Evolutionary conservation across 2,888 invertebrate genomes (phyloP).

Genomic region (Leptopilina drosophilae): DNA sequence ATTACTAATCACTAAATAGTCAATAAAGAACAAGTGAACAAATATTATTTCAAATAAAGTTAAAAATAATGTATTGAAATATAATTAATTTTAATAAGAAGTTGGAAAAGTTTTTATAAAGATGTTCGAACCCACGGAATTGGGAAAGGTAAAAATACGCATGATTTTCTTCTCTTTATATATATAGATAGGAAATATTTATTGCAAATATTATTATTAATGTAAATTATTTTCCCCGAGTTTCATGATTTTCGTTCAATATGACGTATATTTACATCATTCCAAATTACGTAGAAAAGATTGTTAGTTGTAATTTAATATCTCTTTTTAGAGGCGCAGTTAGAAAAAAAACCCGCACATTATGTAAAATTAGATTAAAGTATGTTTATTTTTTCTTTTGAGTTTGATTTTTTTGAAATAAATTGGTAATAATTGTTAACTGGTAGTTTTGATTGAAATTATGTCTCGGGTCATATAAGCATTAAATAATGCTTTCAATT

Average conservation of each 20-base stretch:
- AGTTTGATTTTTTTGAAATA: background rate
- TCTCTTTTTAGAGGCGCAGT: no score
- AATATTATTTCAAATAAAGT: background rate
- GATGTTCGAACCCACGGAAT: constrained; percentile 73
- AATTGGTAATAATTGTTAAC: no score
- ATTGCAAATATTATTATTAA: background rate
- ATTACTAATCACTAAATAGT: no score
- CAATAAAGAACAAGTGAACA: background rate
- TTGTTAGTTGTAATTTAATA: no score
- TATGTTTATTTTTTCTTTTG: background rate
- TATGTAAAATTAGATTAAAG: background rate
- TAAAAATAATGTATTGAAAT: constrained; percentile 40
- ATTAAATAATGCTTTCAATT: background rate
- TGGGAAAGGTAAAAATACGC: constrained; percentile 68
- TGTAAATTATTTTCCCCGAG: background rate
- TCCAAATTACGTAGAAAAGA: no score
- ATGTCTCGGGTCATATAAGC: background rate
- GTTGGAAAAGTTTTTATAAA: constrained; percentile 39
- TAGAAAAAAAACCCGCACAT: background rate
- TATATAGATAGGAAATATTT: background rate
- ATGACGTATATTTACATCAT: background rate
- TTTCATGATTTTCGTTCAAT: background rate
- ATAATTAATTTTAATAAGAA: background rate
- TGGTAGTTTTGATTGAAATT: background rate
- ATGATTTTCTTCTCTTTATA: background rate